Base-by-base conservation (phyloP, 37 sponge, comb jelly and placozoan species). In the Eunapius fragilis region DNA sequence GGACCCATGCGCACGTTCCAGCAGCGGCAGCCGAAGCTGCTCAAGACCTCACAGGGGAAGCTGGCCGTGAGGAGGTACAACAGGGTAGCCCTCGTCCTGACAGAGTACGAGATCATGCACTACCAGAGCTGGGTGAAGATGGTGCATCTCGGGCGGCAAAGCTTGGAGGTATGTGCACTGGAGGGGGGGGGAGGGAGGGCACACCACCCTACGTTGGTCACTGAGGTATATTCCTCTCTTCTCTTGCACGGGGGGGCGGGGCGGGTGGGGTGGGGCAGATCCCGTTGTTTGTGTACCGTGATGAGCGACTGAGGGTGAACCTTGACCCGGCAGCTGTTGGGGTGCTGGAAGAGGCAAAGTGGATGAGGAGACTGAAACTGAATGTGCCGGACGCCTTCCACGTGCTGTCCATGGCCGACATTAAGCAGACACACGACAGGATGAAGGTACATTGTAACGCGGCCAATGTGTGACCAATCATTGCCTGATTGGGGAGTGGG, bases 71-170 rank as follows among this genome's bases (percentile, higher is more conserved):
- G 81, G 71, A 91, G 88, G 72, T 98, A 92, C 86, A 98, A 98
- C 89, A 86, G 77, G 68, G 73, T 94, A 78, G 97, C 97, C 25
- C 79, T 89, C 22, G 88, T 93, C 11, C 87, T 98, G 77, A 83
- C 95, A 0, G 94, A 96, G 78, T 98, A 92, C 88, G 99, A 98
- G 69, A 67, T 98, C 68, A 38, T 93, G 33, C 96, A 96, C 86
- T 92, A 95, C 85, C 87, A 82, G 69, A 93, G 89, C 36, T 98
- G 98, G 98, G 35, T 89, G 9, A 82, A 91, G 75, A 37, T 88
- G 23, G 41, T 92, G 19, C 79, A 92, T 4, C 23, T 70, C 17
- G 74, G 75, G 23, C 77, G 76, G 6, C 77, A 80, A 25, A 81
- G 70, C 38, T 72, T 92, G 33, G 81, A 90, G 80, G 90, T 90